Evolutionary conservation across 2,797 vertebrate genomes (phyloP).

Genomic region (Lepidocolaptes lacrymiger): DNA sequence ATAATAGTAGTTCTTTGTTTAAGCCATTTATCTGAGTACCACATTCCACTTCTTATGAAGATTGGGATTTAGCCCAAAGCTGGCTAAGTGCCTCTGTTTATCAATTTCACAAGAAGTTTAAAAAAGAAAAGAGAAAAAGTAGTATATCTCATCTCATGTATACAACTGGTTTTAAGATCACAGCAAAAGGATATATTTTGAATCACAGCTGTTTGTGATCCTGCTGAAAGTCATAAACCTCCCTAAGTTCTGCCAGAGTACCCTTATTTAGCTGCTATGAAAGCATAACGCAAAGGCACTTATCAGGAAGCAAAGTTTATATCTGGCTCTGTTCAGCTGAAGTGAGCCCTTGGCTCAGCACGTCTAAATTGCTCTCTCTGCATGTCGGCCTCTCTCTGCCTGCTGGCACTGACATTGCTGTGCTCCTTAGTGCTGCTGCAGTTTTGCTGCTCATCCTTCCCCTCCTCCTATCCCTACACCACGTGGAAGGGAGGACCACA

Average conservation of each 20-base stretch:
- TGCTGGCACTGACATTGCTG: not conserved
- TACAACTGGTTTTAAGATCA: not conserved
- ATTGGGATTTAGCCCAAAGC: not conserved
- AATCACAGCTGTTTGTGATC: not conserved
- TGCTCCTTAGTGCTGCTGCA: not conserved
- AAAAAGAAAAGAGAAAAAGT: not conserved
- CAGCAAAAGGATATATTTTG: slow-evolving; percentile 4
- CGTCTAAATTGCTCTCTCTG: not conserved
- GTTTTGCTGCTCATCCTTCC: not conserved
- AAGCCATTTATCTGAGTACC: not conserved
- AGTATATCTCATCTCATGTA: not conserved
- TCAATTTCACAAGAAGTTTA: not conserved
- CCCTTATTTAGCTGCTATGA: slow-evolving; percentile 10
- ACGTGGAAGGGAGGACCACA: fast-evolving
- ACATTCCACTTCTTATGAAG: not conserved
- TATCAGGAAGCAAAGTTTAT: slow-evolving; percentile 2
- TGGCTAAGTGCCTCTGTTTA: not conserved
- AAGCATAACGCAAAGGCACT: not conserved
- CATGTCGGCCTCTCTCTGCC: not conserved
- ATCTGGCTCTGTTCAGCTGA: not conserved
- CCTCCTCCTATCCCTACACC: not conserved
- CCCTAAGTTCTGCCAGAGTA: not conserved
- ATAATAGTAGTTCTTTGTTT: not conserved
- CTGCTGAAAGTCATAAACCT: not conserved
- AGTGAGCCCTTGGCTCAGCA: not conserved